These are phyloP conservation scores for Julus scandinavius DNA, from an alignment of 2,888 invertebrate genomes.

Conservation along the genomic window DNA sequence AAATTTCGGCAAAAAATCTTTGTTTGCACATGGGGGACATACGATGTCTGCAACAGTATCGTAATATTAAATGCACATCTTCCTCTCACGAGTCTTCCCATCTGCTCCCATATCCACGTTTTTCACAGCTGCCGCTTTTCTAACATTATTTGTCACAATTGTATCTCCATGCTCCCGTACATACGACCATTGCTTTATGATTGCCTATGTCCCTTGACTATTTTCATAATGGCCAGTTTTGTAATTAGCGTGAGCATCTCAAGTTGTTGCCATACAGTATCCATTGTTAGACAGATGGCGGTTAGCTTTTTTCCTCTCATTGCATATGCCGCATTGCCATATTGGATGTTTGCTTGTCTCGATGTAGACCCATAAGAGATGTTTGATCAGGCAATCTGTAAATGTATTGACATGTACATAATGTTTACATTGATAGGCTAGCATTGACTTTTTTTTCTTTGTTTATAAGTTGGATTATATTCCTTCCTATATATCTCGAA, in stretches of 20 bases:
- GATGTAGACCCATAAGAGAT: neutral
- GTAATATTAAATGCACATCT: slow-evolving; percentile 2
- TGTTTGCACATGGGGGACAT: neutral
- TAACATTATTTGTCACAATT: neutral
- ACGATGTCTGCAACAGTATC: neutral
- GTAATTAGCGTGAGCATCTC: neutral
- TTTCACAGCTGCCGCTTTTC: slow-evolving; percentile 10
- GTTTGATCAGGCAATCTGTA: neutral
- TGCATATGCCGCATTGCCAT: neutral
- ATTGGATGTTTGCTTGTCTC: neutral
- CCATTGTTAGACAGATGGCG: slow-evolving; percentile 3
- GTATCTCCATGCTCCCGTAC: neutral
- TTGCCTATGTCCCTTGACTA: neutral
- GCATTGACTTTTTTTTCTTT: neutral
- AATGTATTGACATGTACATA: neutral
- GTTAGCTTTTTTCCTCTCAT: neutral
- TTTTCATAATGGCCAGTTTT: neutral
- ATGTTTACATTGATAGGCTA: neutral
- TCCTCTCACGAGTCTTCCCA: neutral
- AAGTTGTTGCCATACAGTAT: neutral
- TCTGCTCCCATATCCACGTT: neutral
- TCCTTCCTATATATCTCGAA: too few relatives aligned
- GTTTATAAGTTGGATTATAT: too few relatives aligned
- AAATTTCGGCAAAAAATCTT: neutral
- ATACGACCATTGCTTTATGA: neutral